Conservation (phyloP, 2,797 vertebrate genomes). For the Buphagus erythrorhynchus region DNA sequence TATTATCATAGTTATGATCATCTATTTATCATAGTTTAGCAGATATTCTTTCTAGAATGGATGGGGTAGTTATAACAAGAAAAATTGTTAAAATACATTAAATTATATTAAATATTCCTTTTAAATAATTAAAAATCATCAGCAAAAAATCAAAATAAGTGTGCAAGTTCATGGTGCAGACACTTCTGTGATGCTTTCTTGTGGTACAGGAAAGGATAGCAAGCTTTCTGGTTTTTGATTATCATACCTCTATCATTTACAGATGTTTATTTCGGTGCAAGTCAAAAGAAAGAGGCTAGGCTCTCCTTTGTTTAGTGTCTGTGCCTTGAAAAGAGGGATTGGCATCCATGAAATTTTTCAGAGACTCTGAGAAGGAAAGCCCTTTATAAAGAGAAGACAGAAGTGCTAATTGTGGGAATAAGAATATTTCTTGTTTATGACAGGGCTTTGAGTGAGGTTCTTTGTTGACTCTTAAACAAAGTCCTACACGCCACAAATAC, state of each 20-base stretch:
- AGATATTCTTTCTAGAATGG: background rate
- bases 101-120: background rate
- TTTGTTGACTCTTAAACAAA: background rate
- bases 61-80: background rate
- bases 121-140: background rate
- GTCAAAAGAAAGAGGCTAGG: background rate
- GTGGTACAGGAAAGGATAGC: background rate
- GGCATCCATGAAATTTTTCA: background rate
- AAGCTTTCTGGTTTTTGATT: background rate
- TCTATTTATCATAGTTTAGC: background rate
- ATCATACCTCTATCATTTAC: background rate
- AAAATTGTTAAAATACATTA: background rate
- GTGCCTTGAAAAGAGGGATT: background rate
- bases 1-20: background rate
- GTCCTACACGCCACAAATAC: background rate
- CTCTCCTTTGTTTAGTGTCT: background rate
- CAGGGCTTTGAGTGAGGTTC: background rate
- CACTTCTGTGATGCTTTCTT: background rate
- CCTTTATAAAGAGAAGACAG: background rate
- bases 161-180: background rate
- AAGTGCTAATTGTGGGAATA: background rate
- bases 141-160: background rate
- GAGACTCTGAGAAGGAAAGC: background rate
- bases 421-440: background rate
- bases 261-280: background rate